A percentile compares a stretch with the other conserved stretches of the same genome.
Conservation (phyloP, 2,113 vertebrate genomes). For the Anolis carolinensis region DNA sequence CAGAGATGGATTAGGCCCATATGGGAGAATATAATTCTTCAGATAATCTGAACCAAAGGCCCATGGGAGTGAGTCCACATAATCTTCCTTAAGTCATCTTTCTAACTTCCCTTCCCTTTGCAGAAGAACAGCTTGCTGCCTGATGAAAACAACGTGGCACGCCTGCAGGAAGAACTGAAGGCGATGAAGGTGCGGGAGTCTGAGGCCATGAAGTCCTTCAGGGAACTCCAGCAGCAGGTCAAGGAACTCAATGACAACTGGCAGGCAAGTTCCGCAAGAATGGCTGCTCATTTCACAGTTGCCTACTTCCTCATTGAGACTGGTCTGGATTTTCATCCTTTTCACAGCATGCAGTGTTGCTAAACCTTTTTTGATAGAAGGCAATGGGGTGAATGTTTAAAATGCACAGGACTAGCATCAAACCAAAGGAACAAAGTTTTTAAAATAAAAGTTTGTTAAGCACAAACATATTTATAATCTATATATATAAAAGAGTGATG, state of each 20-base stretch:
- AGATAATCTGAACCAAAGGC: not conserved
- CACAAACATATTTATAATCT: no score
- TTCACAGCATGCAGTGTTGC: not conserved
- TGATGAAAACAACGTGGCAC: constrained; percentile 88
- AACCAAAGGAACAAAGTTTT: no score
- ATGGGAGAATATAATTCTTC: no score
- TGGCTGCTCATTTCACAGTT: not conserved
- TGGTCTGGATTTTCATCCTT: not conserved
- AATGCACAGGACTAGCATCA: not conserved
- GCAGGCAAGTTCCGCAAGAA: constrained; percentile 79
- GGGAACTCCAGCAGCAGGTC: constrained; percentile 87
- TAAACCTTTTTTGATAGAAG: not conserved
- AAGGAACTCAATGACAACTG: constrained; percentile 91
- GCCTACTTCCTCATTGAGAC: not conserved
- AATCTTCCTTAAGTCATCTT: not conserved
- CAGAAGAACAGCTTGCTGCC: constrained; percentile 89
- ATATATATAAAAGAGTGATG: no score
- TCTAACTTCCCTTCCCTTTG: rapidly evolving
- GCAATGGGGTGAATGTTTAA: not conserved
- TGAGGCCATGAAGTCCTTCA: constrained; percentile 82
- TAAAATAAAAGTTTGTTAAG: no score
- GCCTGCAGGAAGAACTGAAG: constrained; percentile 90
- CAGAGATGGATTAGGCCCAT: no score
- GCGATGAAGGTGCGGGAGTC: constrained; percentile 87
- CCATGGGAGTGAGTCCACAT: not conserved